Evolutionary conservation across 2,113 vertebrate species (phyloP).

Genomic region (Marmota monax): DNA sequence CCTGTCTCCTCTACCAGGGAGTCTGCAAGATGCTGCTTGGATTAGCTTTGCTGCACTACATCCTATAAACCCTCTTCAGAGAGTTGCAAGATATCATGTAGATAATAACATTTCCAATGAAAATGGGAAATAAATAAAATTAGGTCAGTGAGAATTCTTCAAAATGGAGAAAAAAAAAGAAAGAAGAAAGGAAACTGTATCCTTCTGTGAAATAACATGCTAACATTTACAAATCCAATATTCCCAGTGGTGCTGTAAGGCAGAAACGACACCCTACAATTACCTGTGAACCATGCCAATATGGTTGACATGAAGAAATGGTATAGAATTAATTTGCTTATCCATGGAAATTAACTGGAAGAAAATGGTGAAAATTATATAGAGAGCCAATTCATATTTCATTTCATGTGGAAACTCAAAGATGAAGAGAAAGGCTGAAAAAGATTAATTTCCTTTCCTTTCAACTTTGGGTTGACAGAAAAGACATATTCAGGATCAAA

Average conservation of each 20-base stretch:
- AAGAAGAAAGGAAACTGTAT: slow-evolving; percentile 33
- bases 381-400: slow-evolving; percentile 54
- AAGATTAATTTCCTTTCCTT: slow-evolving; percentile 35
- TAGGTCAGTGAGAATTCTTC: slow-evolving; percentile 20
- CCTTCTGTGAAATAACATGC: background rate
- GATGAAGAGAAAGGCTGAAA: background rate
- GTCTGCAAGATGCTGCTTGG: too few species aligned
- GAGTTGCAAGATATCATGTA: background rate
- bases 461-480: slow-evolving; percentile 39
- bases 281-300: background rate
- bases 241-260: background rate
- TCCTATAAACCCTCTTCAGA: background rate
- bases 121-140: background rate
- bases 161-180: background rate
- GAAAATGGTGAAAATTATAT: slow-evolving; percentile 38
- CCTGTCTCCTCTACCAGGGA: too few species aligned
- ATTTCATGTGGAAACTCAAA: slow-evolving; percentile 52
- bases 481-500: background rate
- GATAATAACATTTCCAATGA: background rate
- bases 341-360: slow-evolving; percentile 46
- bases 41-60: too few species aligned
- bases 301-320: background rate
- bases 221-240: background rate
- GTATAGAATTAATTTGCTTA: slow-evolving; percentile 60
- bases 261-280: slow-evolving; percentile 21